Evolutionary conservation across 2,888 invertebrate genomes (phyloP), one percentile per base, ranked within the genome.

Genomic region (Drosophila austrosaltans): DNA sequence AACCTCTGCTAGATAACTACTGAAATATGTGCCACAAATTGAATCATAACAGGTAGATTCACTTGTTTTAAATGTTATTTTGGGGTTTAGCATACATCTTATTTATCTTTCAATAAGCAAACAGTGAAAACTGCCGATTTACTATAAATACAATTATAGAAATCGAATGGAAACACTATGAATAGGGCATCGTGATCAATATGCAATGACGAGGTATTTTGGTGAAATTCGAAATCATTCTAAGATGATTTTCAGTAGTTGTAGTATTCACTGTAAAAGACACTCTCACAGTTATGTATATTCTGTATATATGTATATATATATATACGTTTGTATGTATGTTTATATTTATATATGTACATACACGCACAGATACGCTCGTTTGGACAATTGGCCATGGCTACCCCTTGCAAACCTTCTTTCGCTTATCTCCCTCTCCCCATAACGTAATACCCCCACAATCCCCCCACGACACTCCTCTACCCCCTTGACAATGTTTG

Each of bases 331-430:
- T 56, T 30, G 30, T 30, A 30, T 30, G 6, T 30, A 30, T 30
- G 30, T 30, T 6, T 30, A 5, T 30, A 30, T 30, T 4, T 30
- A 30, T 30, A 5, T 53, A 39, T 53, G 42, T 53, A 63, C 56
- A 63, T 70, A 70, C 64, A 72, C 69, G 71, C 60, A 57, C 66
- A 69, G 71, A 59, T 62, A 56, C 44, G 20, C 68, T 74, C 72
- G 77, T 70, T 73, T 78, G 81, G 74, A 76, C 81, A 85, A 81
- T 77, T 79, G 88, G 85, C 83, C 75, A 69, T 78, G 84, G 78
- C 66, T 71, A 71, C 63, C 63, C 68, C 56, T 69, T 69, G 32
- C 70, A 36, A 62, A 53, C 75, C 75, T 44, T 25, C 48, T 25
- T 48, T 48, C 25, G 48, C 25, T 48, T 48, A 48, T 48, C 48